Evolutionary conservation across 2,797 vertebrate species (phyloP).

Genomic region (Bovichtus diacanthus): DNA sequence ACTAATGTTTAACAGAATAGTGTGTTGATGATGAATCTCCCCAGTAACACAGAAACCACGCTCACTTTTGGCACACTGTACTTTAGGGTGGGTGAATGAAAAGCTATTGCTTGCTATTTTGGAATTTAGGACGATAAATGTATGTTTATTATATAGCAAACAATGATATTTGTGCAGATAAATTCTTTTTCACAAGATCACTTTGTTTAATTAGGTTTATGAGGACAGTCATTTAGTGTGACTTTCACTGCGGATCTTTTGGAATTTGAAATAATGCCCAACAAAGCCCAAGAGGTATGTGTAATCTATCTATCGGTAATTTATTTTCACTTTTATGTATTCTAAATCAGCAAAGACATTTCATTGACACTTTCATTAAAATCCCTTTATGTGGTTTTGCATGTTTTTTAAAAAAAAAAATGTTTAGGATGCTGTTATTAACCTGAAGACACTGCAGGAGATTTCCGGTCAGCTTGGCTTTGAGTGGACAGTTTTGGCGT

Average conservation of each 20-base stretch:
- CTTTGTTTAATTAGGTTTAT: neutral
- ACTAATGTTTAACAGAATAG: slow-evolving; percentile 84
- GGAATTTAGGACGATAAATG: neutral
- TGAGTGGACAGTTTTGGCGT: slow-evolving; percentile 86
- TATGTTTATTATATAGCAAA: neutral
- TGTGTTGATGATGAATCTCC: slow-evolving; percentile 81
- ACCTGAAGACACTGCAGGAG: slow-evolving; percentile 86
- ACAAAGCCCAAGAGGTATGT: slow-evolving; percentile 87
- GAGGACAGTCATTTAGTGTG: slow-evolving; percentile 1
- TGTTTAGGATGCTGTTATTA: slow-evolving; percentile 89
- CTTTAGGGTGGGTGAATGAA: slow-evolving; percentile 12
- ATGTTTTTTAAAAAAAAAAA: too few relatives aligned
- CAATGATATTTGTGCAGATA: neutral
- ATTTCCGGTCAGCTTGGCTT: slow-evolving; percentile 84
- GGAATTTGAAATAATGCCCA: slow-evolving; percentile 82
- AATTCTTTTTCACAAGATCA: neutral
- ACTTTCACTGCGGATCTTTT: slow-evolving; percentile 20
- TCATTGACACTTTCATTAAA: neutral
- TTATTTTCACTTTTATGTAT: neutral
- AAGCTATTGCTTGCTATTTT: neutral
- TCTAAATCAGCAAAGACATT: neutral
- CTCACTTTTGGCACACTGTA: slow-evolving; percentile 27
- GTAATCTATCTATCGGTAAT: neutral
- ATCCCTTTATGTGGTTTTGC: neutral
- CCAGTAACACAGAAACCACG: slow-evolving; percentile 70